A percentile compares a stretch with the other conserved stretches of the same genome.
These are phyloP conservation scores for Calliopsis andreniformis DNA, from an alignment of 1,140 invertebrate species.

Conservation along the genomic window DNA sequence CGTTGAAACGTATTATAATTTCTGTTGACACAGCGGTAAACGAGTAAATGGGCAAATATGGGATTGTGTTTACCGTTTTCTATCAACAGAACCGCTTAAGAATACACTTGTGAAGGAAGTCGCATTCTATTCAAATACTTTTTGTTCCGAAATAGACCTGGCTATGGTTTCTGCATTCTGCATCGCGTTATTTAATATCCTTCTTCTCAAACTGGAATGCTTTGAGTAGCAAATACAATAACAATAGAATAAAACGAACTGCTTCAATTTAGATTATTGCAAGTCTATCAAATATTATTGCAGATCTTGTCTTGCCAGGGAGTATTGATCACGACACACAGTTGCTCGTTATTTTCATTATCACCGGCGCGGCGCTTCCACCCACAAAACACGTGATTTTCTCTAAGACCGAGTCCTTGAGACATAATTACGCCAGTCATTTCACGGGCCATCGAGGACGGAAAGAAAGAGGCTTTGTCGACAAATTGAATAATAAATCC, in stretches of 20 bases:
- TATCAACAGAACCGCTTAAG: conserved; percentile 15
- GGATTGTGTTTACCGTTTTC: conserved; percentile 41
- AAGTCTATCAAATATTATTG: too few relatives aligned
- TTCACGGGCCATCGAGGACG: conserved; percentile 51
- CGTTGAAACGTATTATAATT: conserved; percentile 6
- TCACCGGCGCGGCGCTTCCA: neutral
- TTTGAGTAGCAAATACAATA: too few relatives aligned
- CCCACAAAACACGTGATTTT: conserved; percentile 4
- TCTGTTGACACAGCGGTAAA: conserved; percentile 20
- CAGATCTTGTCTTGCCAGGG: too few relatives aligned
- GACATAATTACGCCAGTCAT: conserved; percentile 62
- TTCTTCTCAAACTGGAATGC: too few relatives aligned
- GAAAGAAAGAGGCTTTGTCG: conserved; percentile 32
- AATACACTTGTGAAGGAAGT: neutral
- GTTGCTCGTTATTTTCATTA: conserved; percentile 54
- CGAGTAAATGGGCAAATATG: conserved; percentile 32
- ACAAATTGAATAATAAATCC: conserved; percentile 66
- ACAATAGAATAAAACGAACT: too few relatives aligned
- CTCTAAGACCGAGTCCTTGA: conserved; percentile 52
- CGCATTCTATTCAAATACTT: too few relatives aligned
- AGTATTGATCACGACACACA: too few relatives aligned
- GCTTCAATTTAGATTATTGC: too few relatives aligned
- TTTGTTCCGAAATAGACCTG: too few relatives aligned
- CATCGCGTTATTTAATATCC: too few relatives aligned
- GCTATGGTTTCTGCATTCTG: too few relatives aligned